Percentiles rank a stretch among this genome's conserved stretches.
These are phyloP conservation scores for Notodonta ziczac DNA, from an alignment of 2,888 invertebrate species.

Conservation along the genomic window DNA sequence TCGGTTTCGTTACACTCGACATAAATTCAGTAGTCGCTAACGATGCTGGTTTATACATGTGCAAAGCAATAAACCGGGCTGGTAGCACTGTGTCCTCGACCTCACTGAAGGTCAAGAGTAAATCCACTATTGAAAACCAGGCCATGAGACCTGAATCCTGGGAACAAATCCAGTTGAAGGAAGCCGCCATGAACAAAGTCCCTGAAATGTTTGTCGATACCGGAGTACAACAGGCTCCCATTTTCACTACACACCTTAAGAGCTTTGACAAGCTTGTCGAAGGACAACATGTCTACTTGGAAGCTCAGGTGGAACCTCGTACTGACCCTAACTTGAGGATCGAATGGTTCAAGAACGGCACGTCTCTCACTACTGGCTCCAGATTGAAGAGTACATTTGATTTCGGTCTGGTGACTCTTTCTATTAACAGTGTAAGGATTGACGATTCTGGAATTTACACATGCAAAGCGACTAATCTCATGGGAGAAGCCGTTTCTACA, in stretches of 20 bases:
- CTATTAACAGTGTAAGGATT: conserved; percentile 93
- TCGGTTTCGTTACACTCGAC: conserved; percentile 96
- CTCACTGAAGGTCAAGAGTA: conserved; percentile 93
- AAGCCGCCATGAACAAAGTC: conserved; percentile 95
- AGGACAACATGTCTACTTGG: conserved; percentile 93
- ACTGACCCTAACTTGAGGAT: conserved; percentile 94
- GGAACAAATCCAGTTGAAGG: conserved; percentile 95
- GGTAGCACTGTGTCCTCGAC: conserved; percentile 98
- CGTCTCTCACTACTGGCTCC: conserved; percentile 93
- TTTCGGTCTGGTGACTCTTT: conserved; percentile 97
- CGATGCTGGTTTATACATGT: conserved; percentile 97
- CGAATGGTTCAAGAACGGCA: conserved; percentile 97
- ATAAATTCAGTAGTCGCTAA: conserved; percentile 94
- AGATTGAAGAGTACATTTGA: conserved; percentile 97
- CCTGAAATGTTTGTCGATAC: conserved; percentile 95
- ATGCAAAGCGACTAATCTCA: conserved; percentile 96
- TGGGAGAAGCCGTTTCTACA: conserved; percentile 97
- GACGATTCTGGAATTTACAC: conserved; percentile 98
- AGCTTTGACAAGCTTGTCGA: conserved; percentile 93
- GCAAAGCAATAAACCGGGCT: conserved; percentile 96
- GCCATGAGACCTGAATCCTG: conserved; percentile 95
- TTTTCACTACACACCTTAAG: conserved; percentile 96
- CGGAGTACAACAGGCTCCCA: conserved; percentile 95
- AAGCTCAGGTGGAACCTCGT: conserved; percentile 96
- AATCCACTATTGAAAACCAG: conserved; percentile 92